phyloP scores from a whole-genome alignment of 1,140 invertebrate genomes.

The Drosophila sp. region DNA sequence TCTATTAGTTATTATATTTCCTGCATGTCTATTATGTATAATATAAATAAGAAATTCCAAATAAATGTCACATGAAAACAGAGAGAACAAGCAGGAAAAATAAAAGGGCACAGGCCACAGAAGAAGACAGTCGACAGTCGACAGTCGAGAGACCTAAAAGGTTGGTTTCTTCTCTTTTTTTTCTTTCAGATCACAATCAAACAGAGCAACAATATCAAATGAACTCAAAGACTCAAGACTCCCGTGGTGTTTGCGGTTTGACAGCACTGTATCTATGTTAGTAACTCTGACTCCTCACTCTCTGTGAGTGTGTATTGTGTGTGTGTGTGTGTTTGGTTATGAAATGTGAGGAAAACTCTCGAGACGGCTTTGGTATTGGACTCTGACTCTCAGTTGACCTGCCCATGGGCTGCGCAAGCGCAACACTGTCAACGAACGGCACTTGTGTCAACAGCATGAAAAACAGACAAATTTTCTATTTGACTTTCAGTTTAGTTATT shows the following conservation, averaged over 20 bases:
- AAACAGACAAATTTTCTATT: slow-evolving; percentile 65
- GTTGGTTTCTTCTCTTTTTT: slow-evolving; percentile 51
- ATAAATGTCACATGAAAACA: slow-evolving; percentile 63
- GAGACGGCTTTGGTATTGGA: slow-evolving; percentile 14
- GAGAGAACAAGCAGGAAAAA: background rate
- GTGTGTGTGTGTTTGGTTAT: slow-evolving; percentile 46
- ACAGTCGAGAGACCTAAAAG: slow-evolving; percentile 43
- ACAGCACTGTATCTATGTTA: slow-evolving; percentile 30
- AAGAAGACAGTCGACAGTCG: background rate
- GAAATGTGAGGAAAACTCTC: slow-evolving; percentile 57
- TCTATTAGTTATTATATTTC: slow-evolving; percentile 61
- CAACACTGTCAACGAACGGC: slow-evolving; percentile 30
- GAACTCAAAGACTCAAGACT: slow-evolving; percentile 57
- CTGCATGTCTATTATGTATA: slow-evolving; percentile 7
- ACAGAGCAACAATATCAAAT: slow-evolving; percentile 72
- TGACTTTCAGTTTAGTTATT: slow-evolving; percentile 51
- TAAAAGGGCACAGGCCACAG: slow-evolving; percentile 49
- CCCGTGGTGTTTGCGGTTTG: slow-evolving; percentile 72
- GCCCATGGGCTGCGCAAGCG: slow-evolving; percentile 37
- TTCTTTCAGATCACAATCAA: slow-evolving; percentile 64
- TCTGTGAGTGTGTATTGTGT: slow-evolving; percentile 11
- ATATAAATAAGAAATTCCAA: slow-evolving; percentile 49
- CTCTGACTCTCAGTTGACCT: slow-evolving; percentile 57
- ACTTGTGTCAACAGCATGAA: slow-evolving; percentile 66
- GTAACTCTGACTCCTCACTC: slow-evolving; percentile 12